Percentiles rank a stretch among this genome's conserved stretches.
These are phyloP conservation scores for Bungarus multicinctus DNA, from an alignment of 2,113 vertebrate genomes.

Conservation along the genomic window DNA sequence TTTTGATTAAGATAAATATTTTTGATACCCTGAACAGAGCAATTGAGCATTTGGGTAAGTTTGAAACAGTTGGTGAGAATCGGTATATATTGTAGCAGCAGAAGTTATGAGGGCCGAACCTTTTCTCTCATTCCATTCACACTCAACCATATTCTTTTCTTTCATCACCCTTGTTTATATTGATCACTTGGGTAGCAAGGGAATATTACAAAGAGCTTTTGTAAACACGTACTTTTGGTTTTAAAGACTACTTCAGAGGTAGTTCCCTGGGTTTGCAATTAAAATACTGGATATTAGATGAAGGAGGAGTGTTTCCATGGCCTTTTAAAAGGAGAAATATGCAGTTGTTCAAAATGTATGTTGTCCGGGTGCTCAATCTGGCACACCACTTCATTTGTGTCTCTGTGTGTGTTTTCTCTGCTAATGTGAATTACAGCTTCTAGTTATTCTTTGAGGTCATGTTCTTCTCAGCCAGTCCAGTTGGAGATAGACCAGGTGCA, in stretches of 20 bases:
- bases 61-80: slow-evolving; percentile 37
- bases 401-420: slow-evolving; percentile 57
- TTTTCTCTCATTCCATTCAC: slow-evolving; percentile 30
- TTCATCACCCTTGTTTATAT: slow-evolving; percentile 26
- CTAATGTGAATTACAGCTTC: slow-evolving; percentile 69
- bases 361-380: slow-evolving; percentile 64
- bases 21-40: not conserved
- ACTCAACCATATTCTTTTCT: slow-evolving; percentile 31
- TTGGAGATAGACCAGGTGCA: slow-evolving; percentile 69
- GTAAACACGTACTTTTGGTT: slow-evolving; percentile 30
- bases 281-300: slow-evolving; percentile 34
- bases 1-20: not conserved
- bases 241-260: slow-evolving; percentile 33
- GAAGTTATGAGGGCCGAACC: slow-evolving; percentile 26
- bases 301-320: slow-evolving; percentile 4
- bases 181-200: slow-evolving; percentile 16
- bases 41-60: slow-evolving; percentile 28
- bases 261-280: slow-evolving; percentile 10
- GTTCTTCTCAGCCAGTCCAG: slow-evolving; percentile 68
- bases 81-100: slow-evolving; percentile 36
- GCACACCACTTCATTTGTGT: slow-evolving; percentile 70
- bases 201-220: slow-evolving; percentile 30
- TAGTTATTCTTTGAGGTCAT: slow-evolving; percentile 73
- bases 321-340: slow-evolving; percentile 13
- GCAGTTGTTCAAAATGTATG: slow-evolving; percentile 38